Percentiles rank a stretch among this genome's conserved stretches.
Evolutionary conservation across 2,113 vertebrate genomes (phyloP).

Genomic region (Chionis minor): DNA sequence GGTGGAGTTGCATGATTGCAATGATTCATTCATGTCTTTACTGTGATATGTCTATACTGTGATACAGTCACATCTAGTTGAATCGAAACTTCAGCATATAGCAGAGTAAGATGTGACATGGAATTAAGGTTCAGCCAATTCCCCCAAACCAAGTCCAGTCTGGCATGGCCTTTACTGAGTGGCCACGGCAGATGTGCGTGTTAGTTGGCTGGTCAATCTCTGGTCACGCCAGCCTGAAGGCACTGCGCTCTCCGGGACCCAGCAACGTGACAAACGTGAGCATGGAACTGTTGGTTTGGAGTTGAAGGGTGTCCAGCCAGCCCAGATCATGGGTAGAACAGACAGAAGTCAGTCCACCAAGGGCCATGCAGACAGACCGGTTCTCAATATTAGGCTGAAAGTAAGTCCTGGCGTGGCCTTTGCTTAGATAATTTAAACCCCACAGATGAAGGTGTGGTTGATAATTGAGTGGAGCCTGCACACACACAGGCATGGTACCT

Average conservation of each 20-base stretch:
- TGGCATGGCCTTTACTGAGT: background rate
- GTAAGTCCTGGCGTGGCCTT: background rate
- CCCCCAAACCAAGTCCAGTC: background rate
- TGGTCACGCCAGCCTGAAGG: background rate
- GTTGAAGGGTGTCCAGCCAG: background rate
- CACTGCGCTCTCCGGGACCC: background rate
- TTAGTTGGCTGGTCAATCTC: background rate
- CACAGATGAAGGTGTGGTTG: background rate
- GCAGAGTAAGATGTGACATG: background rate
- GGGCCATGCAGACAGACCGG: background rate
- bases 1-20: background rate
- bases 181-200: background rate
- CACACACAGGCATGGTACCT: rapidly evolving
- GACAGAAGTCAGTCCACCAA: background rate
- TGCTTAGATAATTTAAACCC: background rate
- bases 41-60: background rate
- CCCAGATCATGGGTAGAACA: rapidly evolving
- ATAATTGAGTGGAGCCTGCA: background rate
- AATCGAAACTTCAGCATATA: background rate
- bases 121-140: background rate
- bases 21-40: background rate
- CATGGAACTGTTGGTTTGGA: background rate
- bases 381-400: background rate
- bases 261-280: background rate
- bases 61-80: background rate